phyloP scores from a whole-genome alignment of 92 coral and sea anemone species.

The Desmophyllum pertusum region DNA sequence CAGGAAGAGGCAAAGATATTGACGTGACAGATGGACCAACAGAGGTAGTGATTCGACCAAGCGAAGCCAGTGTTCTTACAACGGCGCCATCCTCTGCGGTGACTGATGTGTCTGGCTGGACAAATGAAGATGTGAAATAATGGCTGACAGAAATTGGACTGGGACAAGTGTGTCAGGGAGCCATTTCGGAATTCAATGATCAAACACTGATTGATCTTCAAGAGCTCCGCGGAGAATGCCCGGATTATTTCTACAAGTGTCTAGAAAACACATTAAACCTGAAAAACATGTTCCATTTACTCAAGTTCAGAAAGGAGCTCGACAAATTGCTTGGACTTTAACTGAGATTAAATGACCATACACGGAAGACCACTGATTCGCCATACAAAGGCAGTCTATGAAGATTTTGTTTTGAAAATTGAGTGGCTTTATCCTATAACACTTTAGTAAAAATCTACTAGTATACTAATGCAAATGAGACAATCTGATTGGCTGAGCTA shows the following conservation, averaged over 20 bases:
- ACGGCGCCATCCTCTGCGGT: not conserved
- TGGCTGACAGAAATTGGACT: constrained; percentile 61
- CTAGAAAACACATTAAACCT: constrained; percentile 44
- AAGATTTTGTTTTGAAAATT: no score
- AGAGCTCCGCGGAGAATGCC: constrained; percentile 62
- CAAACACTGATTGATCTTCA: constrained; percentile 50
- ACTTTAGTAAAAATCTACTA: no score
- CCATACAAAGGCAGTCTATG: no score
- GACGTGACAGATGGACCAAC: constrained; percentile 7
- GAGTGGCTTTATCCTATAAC: no score
- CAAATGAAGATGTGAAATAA: constrained; percentile 47
- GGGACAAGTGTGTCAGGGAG: constrained; percentile 40
- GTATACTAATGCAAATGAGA: no score
- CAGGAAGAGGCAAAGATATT: constrained; percentile 47
- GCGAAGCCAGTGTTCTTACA: not conserved
- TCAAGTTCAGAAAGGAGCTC: no score
- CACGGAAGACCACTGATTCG: no score
- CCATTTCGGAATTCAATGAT: constrained; percentile 43
- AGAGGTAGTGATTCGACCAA: not conserved
- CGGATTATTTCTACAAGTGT: constrained; percentile 63
- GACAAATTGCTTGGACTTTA: no score
- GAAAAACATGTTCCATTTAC: no score
- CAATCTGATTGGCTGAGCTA: no score
- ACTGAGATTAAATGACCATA: no score
- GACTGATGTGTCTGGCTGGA: constrained; percentile 52